phyloP scores from a whole-genome alignment of 2,113 vertebrate species.

The Zosterops hypoxanthus region DNA sequence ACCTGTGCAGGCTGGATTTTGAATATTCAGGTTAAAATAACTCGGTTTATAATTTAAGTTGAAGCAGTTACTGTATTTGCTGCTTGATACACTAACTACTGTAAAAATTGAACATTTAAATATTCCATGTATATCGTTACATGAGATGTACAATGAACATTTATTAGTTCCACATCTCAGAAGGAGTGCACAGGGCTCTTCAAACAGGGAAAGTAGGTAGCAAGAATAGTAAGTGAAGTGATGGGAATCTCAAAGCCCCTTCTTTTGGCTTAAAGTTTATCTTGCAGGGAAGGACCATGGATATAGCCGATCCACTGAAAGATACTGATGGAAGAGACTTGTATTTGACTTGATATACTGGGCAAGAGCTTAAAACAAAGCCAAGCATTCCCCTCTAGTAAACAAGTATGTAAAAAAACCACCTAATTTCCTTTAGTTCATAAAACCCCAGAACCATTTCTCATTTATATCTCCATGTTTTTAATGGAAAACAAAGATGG shows the following conservation, averaged over 20 bases:
- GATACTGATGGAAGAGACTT: neutral
- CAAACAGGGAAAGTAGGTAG: neutral
- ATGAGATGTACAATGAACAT: neutral
- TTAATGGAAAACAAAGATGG: constrained; percentile 22
- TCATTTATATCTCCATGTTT: constrained; percentile 27
- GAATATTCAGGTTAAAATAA: neutral
- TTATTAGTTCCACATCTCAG: neutral
- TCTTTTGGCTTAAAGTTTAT: constrained; percentile 13
- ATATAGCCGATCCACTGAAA: neutral
- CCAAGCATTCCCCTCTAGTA: constrained; percentile 21
- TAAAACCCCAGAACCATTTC: neutral
- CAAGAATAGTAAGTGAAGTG: neutral
- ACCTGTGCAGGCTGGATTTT: neutral
- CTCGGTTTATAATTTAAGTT: neutral
- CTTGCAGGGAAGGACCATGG: neutral
- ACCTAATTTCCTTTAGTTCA: neutral
- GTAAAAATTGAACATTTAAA: neutral
- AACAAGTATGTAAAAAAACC: constrained; percentile 11
- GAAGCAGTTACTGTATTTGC: neutral
- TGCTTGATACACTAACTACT: neutral
- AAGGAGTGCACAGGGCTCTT: neutral
- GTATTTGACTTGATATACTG: constrained; percentile 18
- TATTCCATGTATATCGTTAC: neutral
- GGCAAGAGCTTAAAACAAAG: constrained; percentile 41
- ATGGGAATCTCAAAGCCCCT: neutral